Conservation (phyloP, 2,888 invertebrate genomes). For the Lycophotia porphyrea region DNA sequence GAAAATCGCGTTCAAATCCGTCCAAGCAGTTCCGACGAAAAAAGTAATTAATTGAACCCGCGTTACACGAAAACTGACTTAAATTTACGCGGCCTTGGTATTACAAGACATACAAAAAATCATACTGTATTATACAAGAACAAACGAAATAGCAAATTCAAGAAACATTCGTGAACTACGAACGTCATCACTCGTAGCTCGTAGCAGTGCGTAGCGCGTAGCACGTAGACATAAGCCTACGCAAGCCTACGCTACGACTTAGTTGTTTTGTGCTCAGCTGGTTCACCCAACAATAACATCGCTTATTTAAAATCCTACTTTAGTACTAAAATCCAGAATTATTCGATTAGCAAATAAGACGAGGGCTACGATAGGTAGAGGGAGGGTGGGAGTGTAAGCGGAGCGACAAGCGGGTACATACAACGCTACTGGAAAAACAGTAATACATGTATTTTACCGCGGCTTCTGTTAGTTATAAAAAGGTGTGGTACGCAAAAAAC, state of each 20-base stretch:
- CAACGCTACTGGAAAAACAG: not conserved
- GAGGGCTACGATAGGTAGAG: not conserved
- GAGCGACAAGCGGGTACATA: not conserved
- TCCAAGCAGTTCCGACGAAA: not conserved
- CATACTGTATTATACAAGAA: not conserved
- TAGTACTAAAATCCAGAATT: conserved; percentile 11
- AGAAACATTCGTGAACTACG: conserved; percentile 24
- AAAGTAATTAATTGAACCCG: not conserved
- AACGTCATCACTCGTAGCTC: not conserved
- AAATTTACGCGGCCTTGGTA: not conserved
- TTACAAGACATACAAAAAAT: not conserved
- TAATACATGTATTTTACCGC: not conserved
- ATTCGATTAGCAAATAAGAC: not conserved
- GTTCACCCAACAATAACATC: not conserved
- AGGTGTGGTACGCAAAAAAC: too few species aligned
- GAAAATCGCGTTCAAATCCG: not conserved
- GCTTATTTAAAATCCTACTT: conserved; percentile 7
- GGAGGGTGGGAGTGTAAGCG: not conserved
- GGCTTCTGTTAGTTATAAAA: not conserved
- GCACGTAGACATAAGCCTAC: conserved; percentile 50
- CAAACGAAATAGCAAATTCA: conserved; percentile 9
- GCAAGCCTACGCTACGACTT: conserved; percentile 48
- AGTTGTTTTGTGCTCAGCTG: conserved; percentile 33
- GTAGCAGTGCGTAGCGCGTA: conserved; percentile 43
- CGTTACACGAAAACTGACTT: not conserved